These are phyloP conservation scores for Orthonevra nobilis DNA, from an alignment of 2,888 invertebrate species.

Conservation along the genomic window DNA sequence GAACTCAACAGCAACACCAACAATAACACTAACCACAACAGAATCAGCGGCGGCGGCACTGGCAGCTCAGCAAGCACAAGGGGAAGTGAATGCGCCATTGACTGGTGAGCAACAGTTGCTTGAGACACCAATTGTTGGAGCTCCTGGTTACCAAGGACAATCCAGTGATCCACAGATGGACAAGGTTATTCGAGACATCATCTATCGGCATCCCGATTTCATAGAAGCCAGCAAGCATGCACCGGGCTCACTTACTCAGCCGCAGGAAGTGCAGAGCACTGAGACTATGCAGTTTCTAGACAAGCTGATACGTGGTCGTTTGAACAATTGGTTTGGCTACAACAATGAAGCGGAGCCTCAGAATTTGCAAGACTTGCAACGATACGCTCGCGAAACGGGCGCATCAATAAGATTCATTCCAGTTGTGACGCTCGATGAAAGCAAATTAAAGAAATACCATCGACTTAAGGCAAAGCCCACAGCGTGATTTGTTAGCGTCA, in stretches of 20 bases:
- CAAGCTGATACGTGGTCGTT: conserved; percentile 74
- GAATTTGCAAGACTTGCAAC: conserved; percentile 28
- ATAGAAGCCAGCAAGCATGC: conserved; percentile 72
- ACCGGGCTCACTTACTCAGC: conserved; percentile 73
- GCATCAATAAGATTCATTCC: conserved; percentile 53
- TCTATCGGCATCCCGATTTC: conserved; percentile 76
- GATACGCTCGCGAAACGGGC: conserved; percentile 52
- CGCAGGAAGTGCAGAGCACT: conserved; percentile 73
- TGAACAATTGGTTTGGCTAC: conserved; percentile 72
- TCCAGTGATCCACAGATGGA: conserved; percentile 74
- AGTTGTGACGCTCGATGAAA: conserved; percentile 48
- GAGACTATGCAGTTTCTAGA: conserved; percentile 75
- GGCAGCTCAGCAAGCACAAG: background rate
- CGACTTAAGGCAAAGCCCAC: background rate
- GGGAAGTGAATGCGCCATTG: background rate
- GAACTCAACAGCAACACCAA: conserved; percentile 43
- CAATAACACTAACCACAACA: no score
- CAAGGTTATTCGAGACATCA: conserved; percentile 75
- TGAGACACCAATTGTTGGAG: conserved; percentile 22
- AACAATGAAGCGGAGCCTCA: conserved; percentile 14
- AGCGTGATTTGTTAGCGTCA: background rate
- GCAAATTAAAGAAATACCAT: conserved; percentile 21
- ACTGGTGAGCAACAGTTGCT: conserved; percentile 23
- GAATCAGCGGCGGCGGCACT: no score
- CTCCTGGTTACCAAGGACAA: conserved; percentile 71